Conservation (phyloP, 2,797 vertebrate species). For the Falco novaeseelandiae region DNA sequence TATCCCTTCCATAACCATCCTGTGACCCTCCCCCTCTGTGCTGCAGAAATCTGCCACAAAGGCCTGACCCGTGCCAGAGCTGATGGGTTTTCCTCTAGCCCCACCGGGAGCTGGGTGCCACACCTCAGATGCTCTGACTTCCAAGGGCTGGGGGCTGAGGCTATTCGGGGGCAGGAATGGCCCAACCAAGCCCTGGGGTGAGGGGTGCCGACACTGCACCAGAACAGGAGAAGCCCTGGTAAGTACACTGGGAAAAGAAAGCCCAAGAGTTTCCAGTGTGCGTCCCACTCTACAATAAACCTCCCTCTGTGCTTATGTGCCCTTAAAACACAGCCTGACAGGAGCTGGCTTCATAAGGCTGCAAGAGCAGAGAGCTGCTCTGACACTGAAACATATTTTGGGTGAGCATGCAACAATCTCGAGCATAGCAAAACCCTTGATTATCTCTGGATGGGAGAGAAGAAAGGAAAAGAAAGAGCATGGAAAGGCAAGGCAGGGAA, state of each 20-base stretch:
- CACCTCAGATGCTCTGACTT: neutral
- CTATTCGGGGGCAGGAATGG: neutral
- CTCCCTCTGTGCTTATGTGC: too few relatives aligned
- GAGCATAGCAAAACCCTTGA: neutral
- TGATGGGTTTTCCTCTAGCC: neutral
- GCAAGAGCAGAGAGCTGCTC: neutral
- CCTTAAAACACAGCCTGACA: neutral
- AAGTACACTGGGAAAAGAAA: neutral
- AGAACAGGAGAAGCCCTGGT: neutral
- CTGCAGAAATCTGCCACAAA: neutral
- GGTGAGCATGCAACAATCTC: neutral
- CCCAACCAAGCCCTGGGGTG: neutral
- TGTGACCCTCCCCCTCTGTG: neutral
- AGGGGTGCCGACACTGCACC: neutral
- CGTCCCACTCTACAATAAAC: neutral
- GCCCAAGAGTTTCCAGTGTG: neutral
- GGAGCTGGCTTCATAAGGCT: neutral
- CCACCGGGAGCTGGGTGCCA: neutral
- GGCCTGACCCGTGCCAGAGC: neutral
- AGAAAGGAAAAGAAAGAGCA: neutral
- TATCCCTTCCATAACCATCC: too few relatives aligned
- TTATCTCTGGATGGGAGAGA: neutral
- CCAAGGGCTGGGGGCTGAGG: neutral
- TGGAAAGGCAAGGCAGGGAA: neutral
- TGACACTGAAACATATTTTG: neutral